Evolutionary conservation across 1,140 invertebrate species (phyloP).

Genomic region (Aplysia californica): DNA sequence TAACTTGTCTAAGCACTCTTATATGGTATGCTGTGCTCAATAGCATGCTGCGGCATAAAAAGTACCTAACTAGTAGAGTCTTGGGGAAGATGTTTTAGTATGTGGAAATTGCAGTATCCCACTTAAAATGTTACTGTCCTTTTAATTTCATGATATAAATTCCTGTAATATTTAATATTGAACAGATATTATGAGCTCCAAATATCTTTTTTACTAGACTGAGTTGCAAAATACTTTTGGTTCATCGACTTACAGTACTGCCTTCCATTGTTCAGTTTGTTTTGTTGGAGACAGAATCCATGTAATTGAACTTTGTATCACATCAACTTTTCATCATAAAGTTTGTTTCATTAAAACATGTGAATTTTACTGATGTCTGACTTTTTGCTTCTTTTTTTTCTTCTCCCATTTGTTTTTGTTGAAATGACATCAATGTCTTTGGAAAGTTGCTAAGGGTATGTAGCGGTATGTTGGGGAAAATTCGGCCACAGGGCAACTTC

Average conservation of each 20-base stretch:
- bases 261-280: neutral
- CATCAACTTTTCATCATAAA: neutral
- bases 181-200: no score
- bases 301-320: neutral
- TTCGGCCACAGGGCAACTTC: no score
- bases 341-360: neutral
- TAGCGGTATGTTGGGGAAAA: no score
- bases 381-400: neutral
- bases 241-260: no score
- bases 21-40: no score
- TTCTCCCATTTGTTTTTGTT: neutral
- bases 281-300: neutral
- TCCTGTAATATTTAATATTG: neutral
- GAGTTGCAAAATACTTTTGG: no score
- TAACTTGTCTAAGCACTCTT: no score
- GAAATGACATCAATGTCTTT: neutral
- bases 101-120: no score
- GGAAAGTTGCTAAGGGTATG: neutral
- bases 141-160: neutral
- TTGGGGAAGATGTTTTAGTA: no score
- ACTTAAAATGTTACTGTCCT: no score
- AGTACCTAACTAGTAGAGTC: no score
- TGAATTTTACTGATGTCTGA: neutral
- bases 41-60: no score
- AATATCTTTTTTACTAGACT: neutral